These are phyloP conservation scores for Prionailurus bengalensis DNA, from an alignment of 2,113 vertebrate genomes.

Conservation along the genomic window DNA sequence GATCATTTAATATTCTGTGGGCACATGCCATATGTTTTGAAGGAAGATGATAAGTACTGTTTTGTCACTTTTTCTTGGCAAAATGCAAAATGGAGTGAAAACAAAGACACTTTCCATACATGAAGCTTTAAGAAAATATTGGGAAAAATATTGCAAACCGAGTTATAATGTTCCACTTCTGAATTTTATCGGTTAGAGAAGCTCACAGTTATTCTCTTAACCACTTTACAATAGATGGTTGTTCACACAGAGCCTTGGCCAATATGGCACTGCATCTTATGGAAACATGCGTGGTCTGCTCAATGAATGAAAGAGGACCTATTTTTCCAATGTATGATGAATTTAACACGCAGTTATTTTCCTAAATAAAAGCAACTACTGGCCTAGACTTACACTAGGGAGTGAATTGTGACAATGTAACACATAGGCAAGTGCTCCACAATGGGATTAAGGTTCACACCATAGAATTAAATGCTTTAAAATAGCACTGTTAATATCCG, in stretches of 20 bases:
- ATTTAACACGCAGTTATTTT: conserved; percentile 50
- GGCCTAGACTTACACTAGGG: neutral
- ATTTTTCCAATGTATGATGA: conserved; percentile 43
- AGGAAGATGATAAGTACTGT: conserved; percentile 90
- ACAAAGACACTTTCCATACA: conserved; percentile 87
- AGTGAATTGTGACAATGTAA: conserved; percentile 73
- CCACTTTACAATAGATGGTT: conserved; percentile 67
- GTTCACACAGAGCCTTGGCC: conserved; percentile 51
- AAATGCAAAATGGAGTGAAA: conserved; percentile 86
- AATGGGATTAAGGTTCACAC: conserved; percentile 74
- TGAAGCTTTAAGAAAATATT: conserved; percentile 86
- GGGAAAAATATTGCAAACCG: conserved; percentile 80
- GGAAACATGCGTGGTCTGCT: conserved; percentile 11
- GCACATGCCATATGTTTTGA: conserved; percentile 89
- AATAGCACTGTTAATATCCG: conserved; percentile 79
- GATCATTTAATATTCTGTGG: conserved; percentile 87
- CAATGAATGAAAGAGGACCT: conserved; percentile 39
- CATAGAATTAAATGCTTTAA: conserved; percentile 83
- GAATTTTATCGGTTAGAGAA: conserved; percentile 79
- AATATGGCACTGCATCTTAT: conserved; percentile 30
- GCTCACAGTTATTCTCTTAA: conserved; percentile 74
- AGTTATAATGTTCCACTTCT: conserved; percentile 81
- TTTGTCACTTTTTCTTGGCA: conserved; percentile 86
- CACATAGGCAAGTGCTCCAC: conserved; percentile 24
- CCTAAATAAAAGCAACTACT: conserved; percentile 64